Base-by-base conservation (phyloP, 2,113 vertebrate genomes). In the Periophthalmus modestus region DNA sequence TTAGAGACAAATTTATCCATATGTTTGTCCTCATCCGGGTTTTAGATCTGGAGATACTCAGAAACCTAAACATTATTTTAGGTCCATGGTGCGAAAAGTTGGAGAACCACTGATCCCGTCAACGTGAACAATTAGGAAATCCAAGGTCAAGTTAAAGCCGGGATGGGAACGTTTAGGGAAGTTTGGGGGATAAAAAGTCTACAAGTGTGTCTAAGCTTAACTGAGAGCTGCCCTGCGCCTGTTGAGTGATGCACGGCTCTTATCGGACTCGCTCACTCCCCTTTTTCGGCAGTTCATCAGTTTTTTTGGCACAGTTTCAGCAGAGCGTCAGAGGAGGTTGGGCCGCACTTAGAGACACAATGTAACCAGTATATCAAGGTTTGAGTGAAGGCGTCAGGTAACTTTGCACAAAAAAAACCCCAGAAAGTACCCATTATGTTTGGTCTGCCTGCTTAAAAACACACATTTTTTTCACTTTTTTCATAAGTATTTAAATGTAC, bases 211-310 rank as follows among this genome's bases (percentile, higher is more conserved):
- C 34, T 65, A 43, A 65, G 48, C 47, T 15, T 11, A 66, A 65
- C 55, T 34, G 18, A 71, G 55, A 71, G 24, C 68, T 62, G 36
- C 5, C 0, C 67, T 54, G 68, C 65, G 46, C 58, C 69, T 12
- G 47, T 24, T 79, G 75, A 74, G 70, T 78, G 43, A 77, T 82
- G 70, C 14, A 2, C 21, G 28, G 39, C 28, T 6, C 75, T 86
- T 88, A 82, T 91, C 84, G 79, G 24, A 23, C 68, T 18, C 39
- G 15, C 68, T 78, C 80, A 80, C 85, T 85, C 84, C 82, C 82
- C 16, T 23, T 78, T n/a, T 55, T 89, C 80, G 89, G 84, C 55
- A 74, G 65, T 70, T 75, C 65, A 77, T 88, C 81, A 75, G 39
- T 43, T 28, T 47, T 92, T 72, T 73, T 85, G 81, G 81, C 80